phyloP scores from a whole-genome alignment of 2,888 invertebrate species.

The Tipula unca region DNA sequence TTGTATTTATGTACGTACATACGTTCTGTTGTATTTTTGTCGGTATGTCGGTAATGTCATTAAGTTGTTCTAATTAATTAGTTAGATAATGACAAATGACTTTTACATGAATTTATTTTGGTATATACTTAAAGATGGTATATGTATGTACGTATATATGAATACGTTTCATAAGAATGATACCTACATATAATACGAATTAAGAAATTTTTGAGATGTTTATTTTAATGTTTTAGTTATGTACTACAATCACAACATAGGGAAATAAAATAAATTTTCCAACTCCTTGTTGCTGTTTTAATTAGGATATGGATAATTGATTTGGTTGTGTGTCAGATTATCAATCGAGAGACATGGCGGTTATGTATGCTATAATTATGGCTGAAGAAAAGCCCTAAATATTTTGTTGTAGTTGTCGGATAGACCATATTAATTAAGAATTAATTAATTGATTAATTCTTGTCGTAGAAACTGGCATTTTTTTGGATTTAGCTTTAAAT shows the following conservation, averaged over 20 bases:
- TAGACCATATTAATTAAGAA: too few species aligned
- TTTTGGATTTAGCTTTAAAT: too few species aligned
- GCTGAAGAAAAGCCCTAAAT: too few species aligned
- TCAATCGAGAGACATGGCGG: too few species aligned
- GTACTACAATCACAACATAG: background rate
- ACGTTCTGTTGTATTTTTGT: background rate
- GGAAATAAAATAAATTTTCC: background rate
- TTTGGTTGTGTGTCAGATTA: too few species aligned
- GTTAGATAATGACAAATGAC: background rate
- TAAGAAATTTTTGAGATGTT: background rate
- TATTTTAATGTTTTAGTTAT: background rate
- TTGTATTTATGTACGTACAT: background rate
- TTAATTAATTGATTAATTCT: too few species aligned
- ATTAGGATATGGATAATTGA: background rate
- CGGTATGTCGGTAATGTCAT: background rate
- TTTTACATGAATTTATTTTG: background rate
- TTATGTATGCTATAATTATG: too few species aligned
- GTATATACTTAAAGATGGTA: background rate
- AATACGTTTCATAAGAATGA: background rate
- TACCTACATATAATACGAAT: background rate
- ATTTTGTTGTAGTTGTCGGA: too few species aligned
- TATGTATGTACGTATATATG: too few species aligned
- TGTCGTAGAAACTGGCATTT: too few species aligned
- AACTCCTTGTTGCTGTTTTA: background rate
- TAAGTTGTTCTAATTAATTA: background rate